Percentiles rank a stretch among this genome's conserved stretches.
Evolutionary conservation across 2,113 vertebrate species (phyloP).

Genomic region (Toxostoma redivivum): DNA sequence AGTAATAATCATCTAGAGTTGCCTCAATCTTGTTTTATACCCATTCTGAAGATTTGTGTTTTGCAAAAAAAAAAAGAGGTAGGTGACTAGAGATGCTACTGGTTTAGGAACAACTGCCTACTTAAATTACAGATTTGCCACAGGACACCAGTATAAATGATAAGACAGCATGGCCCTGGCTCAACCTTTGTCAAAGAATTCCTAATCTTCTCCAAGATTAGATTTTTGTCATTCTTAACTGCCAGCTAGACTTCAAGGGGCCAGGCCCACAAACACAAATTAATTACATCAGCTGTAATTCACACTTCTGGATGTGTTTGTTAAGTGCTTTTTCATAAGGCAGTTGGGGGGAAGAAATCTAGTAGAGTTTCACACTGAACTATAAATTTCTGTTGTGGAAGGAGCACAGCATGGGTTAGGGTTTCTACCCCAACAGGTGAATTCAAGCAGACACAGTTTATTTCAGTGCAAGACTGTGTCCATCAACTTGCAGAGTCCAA

Average conservation of each 20-base stretch:
- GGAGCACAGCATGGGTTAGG: neutral
- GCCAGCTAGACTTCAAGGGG: neutral
- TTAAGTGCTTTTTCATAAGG: neutral
- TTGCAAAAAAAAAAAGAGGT: neutral
- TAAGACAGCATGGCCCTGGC: neutral
- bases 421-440: neutral
- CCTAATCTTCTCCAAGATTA: slow-evolving; percentile 35
- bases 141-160: neutral
- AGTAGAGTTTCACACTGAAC: neutral
- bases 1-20: neutral
- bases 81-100: neutral
- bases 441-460: neutral
- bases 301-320: slow-evolving; percentile 11
- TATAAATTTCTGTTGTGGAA: neutral
- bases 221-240: slow-evolving; percentile 6
- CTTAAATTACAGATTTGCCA: neutral
- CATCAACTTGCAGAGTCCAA: neutral
- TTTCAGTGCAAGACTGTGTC: neutral
- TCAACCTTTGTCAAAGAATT: slow-evolving; percentile 32
- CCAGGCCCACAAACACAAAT: slow-evolving; percentile 8
- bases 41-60: neutral
- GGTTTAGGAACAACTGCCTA: neutral
- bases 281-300: slow-evolving; percentile 55
- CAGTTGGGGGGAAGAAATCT: neutral
- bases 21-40: neutral